Evolutionary conservation across 2,888 invertebrate species (phyloP), one percentile per base, ranked within the genome.

Genomic region (Megaustenia siamemsis): DNA sequence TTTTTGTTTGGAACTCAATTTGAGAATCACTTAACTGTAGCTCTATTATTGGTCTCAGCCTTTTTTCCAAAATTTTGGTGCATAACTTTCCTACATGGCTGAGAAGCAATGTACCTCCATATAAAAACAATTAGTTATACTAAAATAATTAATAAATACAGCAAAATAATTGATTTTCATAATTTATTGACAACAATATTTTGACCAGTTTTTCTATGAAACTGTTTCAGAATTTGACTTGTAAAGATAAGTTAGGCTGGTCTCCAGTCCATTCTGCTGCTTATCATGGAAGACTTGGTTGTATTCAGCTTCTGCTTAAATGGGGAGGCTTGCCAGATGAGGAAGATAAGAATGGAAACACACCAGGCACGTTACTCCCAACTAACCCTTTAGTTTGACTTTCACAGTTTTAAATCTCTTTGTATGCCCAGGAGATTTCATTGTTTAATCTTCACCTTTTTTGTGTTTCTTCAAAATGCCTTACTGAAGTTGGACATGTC

Each of bases 241-340:
- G 90, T 6, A 88, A 88, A 66, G 94, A 94, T 88, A 92, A 92
- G 86, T 92, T 90, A 86, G 93, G 93, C 53, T 94, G 94, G 94
- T 93, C 92, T 15, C 88, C 94, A 18, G 91, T 94, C 15, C 94
- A 94, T 86, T 88, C 89, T 38, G 93, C 94, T 1, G 90, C 93
- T 15, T 94, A 93, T 87, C 94, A 94, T 88, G 94, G 94, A 6
- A 89, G 94, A 45, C 90, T 94, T 6, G 94, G 94, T 21, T 94
- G 94, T 89, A 88, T 94, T 45, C 94, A 94, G 89, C 86, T 93
- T 68, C 88, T 94, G 21, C 86, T 92, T 66, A 93, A 93, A 84
- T 94, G 94, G 94, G 94, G 94, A 68, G 93, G 91, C 78, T 89
- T 88, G 32, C 90, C 92, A 40, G 94, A 94, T 87, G 93, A 93